Conservation (phyloP, 1,140 invertebrate genomes). For the Andricus grossulariae region DNA sequence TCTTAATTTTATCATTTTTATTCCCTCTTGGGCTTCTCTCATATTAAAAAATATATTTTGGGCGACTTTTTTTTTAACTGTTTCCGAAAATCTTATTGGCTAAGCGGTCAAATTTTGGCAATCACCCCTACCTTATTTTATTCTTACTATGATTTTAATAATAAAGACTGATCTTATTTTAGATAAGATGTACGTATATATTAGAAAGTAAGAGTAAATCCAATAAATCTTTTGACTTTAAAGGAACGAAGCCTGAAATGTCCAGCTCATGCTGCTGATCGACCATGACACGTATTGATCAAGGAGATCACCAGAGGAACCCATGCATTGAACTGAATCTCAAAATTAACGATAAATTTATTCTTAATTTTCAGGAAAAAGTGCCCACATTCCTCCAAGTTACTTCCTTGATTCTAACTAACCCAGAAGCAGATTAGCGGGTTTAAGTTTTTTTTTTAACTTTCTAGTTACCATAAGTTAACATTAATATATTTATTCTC, state of each 20-base stretch:
- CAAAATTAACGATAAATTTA: conserved; percentile 53
- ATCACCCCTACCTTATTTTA: no score
- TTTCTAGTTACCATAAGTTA: no score
- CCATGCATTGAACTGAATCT: conserved; percentile 58
- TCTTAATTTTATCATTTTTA: no score
- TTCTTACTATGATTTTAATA: no score
- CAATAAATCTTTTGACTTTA: conserved; percentile 30
- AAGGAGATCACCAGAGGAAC: conserved; percentile 65
- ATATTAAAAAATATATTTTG: no score
- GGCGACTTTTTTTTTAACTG: no score
- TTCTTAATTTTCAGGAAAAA: conserved; percentile 28
- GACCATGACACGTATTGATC: conserved; percentile 69
- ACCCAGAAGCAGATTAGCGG: not conserved
- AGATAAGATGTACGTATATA: no score
- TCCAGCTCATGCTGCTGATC: conserved; percentile 39
- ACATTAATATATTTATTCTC: no score
- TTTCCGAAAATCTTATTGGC: no score
- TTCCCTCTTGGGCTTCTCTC: no score
- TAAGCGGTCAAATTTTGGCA: no score
- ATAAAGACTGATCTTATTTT: no score
- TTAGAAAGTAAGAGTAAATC: not conserved
- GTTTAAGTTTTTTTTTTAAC: not conserved
- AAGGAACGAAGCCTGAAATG: conserved; percentile 17
- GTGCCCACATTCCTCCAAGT: conserved; percentile 8
- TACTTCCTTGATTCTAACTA: not conserved